Evolutionary conservation across 2,113 vertebrate genomes (phyloP), one percentile per base, ranked within the genome.

Genomic region (Phoxinus phoxinus): DNA sequence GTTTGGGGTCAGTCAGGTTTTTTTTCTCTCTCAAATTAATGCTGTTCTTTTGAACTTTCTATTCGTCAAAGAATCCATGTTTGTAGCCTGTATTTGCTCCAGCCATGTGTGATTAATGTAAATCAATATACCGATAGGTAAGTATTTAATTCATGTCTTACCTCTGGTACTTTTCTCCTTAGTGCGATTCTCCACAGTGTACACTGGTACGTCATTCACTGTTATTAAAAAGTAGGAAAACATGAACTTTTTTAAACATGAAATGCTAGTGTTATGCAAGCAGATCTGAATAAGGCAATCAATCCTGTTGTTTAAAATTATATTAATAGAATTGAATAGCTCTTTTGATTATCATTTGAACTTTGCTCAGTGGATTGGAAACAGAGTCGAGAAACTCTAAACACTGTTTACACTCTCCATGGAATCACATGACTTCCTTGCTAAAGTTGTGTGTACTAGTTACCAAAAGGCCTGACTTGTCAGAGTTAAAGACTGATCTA

Each of bases 121-220:
- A 75, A 75, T 75, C 2, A 51, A 27, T 17, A 30, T 30, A 7
- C n/a, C n/a, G n/a, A n/a, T 1, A 53, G 21, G 48, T 32, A 63
- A 19, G 27, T 19, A 15, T 85, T 88, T 51, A 84, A 74, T 77
- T 27, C 30, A 5, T 48, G 21, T 56, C 89, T 93, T 86, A 95
- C 95, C 94, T 94, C 93, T 93, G 89, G 89, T 94, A 84, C 89
- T 92, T 85, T 91, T 93, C 83, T 95, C 95, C 87, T 93, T 78
- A 6, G 90, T 93, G 51, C 95, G 89, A 81, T 90, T 95, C 77
- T 93, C 94, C 67, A 95, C 91, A 0, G 93, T 95, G 89, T 95
- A 95, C 27, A 95, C 91, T 5, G 95, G 95, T 27, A 94, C 93
- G 71, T 95, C 95, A 23, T 92, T 95, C 81, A 95, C 95, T 95